These are phyloP conservation scores for Passer montanus DNA, from an alignment of 2,113 vertebrate species.

Conservation along the genomic window DNA sequence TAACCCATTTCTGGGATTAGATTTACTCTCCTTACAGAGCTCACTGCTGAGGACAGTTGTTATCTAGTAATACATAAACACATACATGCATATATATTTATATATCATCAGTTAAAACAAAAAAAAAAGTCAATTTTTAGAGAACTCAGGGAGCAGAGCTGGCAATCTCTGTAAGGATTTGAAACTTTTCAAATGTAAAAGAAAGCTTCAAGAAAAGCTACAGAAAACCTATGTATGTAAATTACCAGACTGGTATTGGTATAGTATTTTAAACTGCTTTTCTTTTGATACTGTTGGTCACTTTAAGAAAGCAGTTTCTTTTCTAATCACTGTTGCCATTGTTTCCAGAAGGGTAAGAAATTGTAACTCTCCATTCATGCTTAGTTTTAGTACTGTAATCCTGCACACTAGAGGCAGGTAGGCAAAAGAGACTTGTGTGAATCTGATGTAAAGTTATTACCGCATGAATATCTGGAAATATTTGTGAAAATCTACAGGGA, in stretches of 20 bases:
- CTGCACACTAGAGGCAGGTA: background rate
- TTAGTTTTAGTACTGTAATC: background rate
- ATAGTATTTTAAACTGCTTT: background rate
- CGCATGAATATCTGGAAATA: background rate
- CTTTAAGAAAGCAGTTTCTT: background rate
- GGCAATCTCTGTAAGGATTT: background rate
- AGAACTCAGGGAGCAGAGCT: background rate
- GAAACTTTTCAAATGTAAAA: background rate
- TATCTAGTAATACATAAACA: background rate
- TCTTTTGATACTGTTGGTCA: background rate
- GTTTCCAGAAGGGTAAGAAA: background rate
- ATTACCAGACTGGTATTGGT: background rate
- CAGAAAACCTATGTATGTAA: background rate
- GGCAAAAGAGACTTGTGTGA: background rate
- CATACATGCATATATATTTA: accelerated
- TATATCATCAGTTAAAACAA: background rate
- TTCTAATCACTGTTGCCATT: background rate
- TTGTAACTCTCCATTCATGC: background rate
- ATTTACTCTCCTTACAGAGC: background rate
- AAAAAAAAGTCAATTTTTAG: background rate
- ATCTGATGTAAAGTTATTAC: background rate
- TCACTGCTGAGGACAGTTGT: background rate
- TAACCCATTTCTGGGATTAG: background rate
- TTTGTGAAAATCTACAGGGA: background rate
- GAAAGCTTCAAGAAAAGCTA: background rate